Evolutionary conservation across 2,888 invertebrate species (phyloP).

Genomic region (Theodoxus fluviatilis): DNA sequence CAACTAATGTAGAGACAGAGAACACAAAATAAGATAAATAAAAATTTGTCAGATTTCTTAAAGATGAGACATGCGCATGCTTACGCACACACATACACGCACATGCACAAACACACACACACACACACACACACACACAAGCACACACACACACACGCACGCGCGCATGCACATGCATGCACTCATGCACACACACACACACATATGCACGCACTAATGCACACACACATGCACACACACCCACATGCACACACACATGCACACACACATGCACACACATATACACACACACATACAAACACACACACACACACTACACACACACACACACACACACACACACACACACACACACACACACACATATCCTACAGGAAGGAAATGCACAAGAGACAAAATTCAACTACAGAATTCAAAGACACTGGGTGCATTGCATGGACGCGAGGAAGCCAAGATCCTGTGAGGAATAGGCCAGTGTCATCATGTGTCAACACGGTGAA

Average conservation of each 20-base stretch:
- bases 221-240: neutral
- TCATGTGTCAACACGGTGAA: too few species aligned
- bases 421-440: too few species aligned
- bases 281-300: conserved; percentile 4
- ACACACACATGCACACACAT: conserved; percentile 11
- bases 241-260: conserved; percentile 11
- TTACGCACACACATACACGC: too few species aligned
- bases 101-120: neutral
- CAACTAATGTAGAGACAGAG: too few species aligned
- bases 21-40: too few species aligned
- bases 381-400: neutral
- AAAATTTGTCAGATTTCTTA: too few species aligned
- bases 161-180: neutral
- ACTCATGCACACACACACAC: neutral
- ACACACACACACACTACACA: neutral
- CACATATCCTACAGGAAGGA: neutral
- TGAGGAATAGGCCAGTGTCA: too few species aligned
- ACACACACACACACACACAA: conserved; percentile 6
- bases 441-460: too few species aligned
- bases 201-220: neutral
- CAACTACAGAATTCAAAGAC: neutral
- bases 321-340: conserved; percentile 19
- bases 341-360: conserved; percentile 5
- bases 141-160: conserved; percentile 9
- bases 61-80: too few species aligned